phyloP scores from a whole-genome alignment of 2,113 vertebrate genomes.

The Ochotona curzoniae region DNA sequence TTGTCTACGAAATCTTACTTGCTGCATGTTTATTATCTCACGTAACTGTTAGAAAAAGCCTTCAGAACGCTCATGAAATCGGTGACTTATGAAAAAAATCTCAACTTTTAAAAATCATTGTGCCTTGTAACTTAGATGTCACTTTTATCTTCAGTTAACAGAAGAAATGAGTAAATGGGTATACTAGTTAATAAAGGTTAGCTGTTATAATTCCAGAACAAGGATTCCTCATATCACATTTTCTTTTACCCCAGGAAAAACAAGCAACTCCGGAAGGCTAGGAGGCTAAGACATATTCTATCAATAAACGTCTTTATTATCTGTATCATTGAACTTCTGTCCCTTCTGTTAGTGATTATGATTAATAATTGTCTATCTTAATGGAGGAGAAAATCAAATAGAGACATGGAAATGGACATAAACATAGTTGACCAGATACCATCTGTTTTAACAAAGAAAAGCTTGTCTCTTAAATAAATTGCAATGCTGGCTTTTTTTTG shows the following conservation, averaged over 20 bases:
- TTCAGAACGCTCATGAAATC: no score
- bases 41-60: neutral
- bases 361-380: slow-evolving; percentile 48
- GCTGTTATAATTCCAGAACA: neutral
- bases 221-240: neutral
- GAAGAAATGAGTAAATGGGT: neutral
- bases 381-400: slow-evolving; percentile 34
- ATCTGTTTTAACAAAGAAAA: slow-evolving; percentile 51
- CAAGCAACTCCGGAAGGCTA: neutral
- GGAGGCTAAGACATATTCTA: neutral
- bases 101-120: no score
- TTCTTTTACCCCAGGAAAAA: neutral
- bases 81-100: no score
- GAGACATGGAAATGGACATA: slow-evolving; percentile 43
- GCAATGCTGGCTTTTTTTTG: slow-evolving; percentile 13
- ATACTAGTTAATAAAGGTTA: neutral
- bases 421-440: neutral
- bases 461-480: slow-evolving; percentile 44
- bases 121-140: neutral
- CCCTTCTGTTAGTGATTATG: slow-evolving; percentile 8
- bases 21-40: neutral
- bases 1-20: neutral
- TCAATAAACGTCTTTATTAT: slow-evolving; percentile 16
- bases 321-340: neutral
- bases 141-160: slow-evolving; percentile 11